phyloP scores from a whole-genome alignment of 2,113 vertebrate species.

The Takifugu flavidus region DNA sequence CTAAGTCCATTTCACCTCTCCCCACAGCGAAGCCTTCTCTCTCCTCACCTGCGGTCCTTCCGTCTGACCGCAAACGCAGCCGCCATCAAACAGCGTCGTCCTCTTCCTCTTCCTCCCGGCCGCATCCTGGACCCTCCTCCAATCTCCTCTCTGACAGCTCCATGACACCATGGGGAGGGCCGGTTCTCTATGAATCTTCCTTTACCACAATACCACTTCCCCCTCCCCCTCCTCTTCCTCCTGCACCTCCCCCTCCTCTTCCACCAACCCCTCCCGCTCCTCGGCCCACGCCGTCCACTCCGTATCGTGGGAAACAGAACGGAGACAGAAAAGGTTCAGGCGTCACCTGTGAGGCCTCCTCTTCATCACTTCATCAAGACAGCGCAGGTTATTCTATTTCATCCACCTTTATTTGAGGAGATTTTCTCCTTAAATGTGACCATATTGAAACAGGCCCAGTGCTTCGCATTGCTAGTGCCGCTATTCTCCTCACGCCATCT shows the following conservation, averaged over 20 bases:
- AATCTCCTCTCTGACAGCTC: constrained; percentile 44
- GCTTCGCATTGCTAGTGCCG: too few relatives aligned
- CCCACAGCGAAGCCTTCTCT: constrained; percentile 28
- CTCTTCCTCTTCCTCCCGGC: constrained; percentile 21
- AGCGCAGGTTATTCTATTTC: constrained; percentile 21
- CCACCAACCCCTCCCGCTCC: constrained; percentile 31
- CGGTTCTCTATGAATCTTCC: constrained; percentile 70
- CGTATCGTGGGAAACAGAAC: constrained; percentile 15
- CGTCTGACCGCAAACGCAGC: constrained; percentile 26
- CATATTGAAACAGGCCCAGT: too few relatives aligned
- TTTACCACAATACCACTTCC: constrained; percentile 57
- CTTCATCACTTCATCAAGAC: constrained; percentile 19
- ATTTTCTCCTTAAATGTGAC: too few relatives aligned
- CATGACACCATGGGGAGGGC: constrained; percentile 74
- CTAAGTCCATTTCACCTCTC: too few relatives aligned
- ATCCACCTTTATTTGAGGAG: background rate
- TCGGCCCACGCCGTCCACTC: constrained; percentile 17
- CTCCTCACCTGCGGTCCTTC: constrained; percentile 17
- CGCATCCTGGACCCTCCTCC: constrained; percentile 29
- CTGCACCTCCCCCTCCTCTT: constrained; percentile 16
- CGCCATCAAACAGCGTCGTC: constrained; percentile 8
- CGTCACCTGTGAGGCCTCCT: constrained; percentile 25
- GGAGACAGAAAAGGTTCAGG: constrained; percentile 18
- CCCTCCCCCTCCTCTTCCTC: constrained; percentile 21
- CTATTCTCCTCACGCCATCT: background rate